phyloP scores from a whole-genome alignment of 2,797 vertebrate species.

The Alauda arvensis region DNA sequence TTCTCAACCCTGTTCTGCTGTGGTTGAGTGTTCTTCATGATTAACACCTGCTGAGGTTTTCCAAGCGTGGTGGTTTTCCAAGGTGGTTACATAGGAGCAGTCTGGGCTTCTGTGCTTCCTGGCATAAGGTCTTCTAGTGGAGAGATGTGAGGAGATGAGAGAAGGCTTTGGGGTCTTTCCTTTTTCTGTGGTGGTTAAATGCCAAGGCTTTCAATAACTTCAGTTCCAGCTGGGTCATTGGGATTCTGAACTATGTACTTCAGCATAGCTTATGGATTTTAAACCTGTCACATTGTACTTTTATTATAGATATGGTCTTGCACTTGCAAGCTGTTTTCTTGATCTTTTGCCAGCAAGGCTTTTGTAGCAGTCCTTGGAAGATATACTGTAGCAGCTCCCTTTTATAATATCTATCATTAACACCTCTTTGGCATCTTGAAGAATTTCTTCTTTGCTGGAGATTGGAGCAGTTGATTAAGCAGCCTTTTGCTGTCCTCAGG shows the following conservation, averaged over 20 bases:
- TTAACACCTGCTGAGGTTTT: not conserved
- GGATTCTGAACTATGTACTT: constrained; percentile 55
- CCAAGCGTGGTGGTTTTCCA: not conserved
- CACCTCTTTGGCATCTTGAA: constrained; percentile 56
- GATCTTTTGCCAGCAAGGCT: constrained; percentile 61
- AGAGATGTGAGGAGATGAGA: not conserved
- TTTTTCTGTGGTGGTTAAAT: constrained; percentile 3
- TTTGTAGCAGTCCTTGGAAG: constrained; percentile 58
- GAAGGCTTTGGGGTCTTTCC: not conserved
- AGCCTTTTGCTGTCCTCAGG: constrained; percentile 48
- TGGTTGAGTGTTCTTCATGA: not conserved
- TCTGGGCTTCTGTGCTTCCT: not conserved
- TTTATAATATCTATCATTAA: constrained; percentile 64
- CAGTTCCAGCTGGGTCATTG: constrained; percentile 25
- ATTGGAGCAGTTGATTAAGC: constrained; percentile 66
- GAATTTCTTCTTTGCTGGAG: constrained; percentile 55
- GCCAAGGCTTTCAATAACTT: constrained; percentile 25
- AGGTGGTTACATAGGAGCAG: not conserved
- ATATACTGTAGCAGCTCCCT: constrained; percentile 46
- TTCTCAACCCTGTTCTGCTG: not conserved
- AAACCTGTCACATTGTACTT: constrained; percentile 53
- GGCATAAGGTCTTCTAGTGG: not conserved
- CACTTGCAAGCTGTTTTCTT: constrained; percentile 62
- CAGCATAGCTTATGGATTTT: constrained; percentile 47
- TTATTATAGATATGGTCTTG: constrained; percentile 43